Evolutionary conservation across 2,113 vertebrate genomes (phyloP).

Genomic region (Formicarius rufipectus): DNA sequence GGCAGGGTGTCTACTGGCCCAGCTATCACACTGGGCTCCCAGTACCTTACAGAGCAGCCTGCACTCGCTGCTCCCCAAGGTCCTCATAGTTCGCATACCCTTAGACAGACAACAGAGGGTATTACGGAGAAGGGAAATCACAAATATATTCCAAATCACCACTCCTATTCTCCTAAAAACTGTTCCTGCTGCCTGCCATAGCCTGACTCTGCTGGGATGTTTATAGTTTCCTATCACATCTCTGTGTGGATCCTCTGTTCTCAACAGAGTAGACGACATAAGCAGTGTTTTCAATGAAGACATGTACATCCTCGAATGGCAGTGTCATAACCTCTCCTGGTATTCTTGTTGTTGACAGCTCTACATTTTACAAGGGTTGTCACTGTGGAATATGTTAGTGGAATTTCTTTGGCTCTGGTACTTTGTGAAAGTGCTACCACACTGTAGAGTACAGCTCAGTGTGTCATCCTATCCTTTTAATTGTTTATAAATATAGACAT

Average conservation of each 20-base stretch:
- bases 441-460: not conserved
- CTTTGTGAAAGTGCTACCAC: not conserved
- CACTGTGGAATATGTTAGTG: not conserved
- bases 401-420: not conserved
- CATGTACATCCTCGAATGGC: not conserved
- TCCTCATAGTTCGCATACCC: not conserved
- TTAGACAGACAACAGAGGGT: not conserved
- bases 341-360: not conserved
- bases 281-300: not conserved
- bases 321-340: not conserved
- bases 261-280: rapidly evolving
- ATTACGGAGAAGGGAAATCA: not conserved
- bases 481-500: not conserved
- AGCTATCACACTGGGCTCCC: not conserved
- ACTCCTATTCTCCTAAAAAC: not conserved
- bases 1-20: not conserved
- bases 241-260: not conserved
- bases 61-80: rapidly evolving
- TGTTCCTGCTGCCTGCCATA: not conserved
- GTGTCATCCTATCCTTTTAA: not conserved
- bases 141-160: not conserved
- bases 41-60: not conserved
- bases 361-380: not conserved
- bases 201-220: not conserved
- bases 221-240: not conserved